Conservation (phyloP, 2,113 vertebrate genomes). For the Pseudorectes ferrugineus region DNA sequence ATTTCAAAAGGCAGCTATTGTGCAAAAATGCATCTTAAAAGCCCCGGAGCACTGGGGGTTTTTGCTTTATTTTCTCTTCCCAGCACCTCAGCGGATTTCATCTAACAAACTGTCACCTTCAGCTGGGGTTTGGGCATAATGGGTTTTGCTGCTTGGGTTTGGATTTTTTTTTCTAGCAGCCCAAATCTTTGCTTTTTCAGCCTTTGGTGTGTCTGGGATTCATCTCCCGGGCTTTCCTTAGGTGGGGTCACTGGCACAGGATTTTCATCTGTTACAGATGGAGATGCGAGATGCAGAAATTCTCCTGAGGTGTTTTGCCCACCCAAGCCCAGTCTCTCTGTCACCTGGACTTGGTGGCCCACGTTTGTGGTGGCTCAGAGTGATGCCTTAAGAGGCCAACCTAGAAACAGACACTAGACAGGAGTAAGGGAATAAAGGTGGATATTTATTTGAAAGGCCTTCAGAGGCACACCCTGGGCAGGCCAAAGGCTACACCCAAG, state of each 20-base stretch:
- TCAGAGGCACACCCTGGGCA: too few species aligned
- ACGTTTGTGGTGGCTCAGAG: background rate
- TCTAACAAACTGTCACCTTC: background rate
- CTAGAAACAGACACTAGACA: too few species aligned
- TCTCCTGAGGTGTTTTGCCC: background rate
- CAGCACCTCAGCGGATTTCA: background rate
- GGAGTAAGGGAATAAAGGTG: too few species aligned
- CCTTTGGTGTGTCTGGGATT: background rate
- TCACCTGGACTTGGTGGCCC: background rate
- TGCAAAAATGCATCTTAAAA: background rate
- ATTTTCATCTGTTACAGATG: background rate
- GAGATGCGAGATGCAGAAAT: background rate
- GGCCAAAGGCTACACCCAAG: too few species aligned
- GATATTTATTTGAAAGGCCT: too few species aligned
- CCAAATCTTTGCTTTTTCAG: background rate
- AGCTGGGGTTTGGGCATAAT: background rate
- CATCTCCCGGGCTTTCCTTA: background rate
- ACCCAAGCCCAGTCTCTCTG: background rate
- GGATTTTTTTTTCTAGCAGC: background rate
- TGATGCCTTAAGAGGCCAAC: too few species aligned
- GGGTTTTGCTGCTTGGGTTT: background rate
- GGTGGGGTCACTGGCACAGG: background rate
- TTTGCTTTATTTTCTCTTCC: background rate
- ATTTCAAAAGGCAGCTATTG: slow-evolving; percentile 33
- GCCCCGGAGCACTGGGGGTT: background rate